These are phyloP conservation scores for Eristalis tenax DNA, from an alignment of 2,888 invertebrate genomes.

Conservation along the genomic window DNA sequence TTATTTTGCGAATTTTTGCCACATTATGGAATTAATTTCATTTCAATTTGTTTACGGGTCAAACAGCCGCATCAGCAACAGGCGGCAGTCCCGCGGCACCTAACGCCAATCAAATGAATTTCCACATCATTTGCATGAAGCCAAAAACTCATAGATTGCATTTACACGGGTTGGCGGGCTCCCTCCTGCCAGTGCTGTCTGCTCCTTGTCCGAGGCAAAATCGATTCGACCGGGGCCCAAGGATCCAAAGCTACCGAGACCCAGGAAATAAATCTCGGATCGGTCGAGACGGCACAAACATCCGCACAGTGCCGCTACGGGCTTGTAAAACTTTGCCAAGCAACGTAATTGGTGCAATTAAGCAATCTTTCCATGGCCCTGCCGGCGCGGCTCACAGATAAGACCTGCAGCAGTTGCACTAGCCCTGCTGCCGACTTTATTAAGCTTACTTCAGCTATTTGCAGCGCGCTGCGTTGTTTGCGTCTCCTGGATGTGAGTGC, in stretches of 20 bases:
- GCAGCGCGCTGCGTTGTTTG: conserved; percentile 16
- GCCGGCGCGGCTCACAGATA: conserved; percentile 8
- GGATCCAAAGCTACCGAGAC: neutral
- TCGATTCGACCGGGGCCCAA: neutral
- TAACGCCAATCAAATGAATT: conserved; percentile 5
- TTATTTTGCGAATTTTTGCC: conserved; percentile 37
- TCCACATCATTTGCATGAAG: conserved; percentile 6
- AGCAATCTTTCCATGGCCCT: conserved; percentile 23
- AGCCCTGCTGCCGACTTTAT: conserved; percentile 25
- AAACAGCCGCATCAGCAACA: neutral
- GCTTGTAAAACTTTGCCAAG: conserved; percentile 42
- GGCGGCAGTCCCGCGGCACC: neutral
- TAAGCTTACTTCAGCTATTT: conserved; percentile 49
- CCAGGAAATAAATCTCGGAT: neutral
- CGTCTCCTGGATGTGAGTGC: conserved; percentile 16
- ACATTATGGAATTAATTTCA: conserved; percentile 33
- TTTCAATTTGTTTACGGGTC: neutral
- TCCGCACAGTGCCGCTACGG: neutral
- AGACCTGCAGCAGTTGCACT: conserved; percentile 14
- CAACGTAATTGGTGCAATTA: conserved; percentile 61
- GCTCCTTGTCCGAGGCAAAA: neutral
- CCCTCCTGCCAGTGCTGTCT: neutral
- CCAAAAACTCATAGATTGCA: neutral
- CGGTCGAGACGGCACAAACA: conserved; percentile 17
- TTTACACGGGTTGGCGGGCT: neutral